Base-by-base conservation (phyloP, 2,888 invertebrate species). In the Eupithecia inturbata region DNA sequence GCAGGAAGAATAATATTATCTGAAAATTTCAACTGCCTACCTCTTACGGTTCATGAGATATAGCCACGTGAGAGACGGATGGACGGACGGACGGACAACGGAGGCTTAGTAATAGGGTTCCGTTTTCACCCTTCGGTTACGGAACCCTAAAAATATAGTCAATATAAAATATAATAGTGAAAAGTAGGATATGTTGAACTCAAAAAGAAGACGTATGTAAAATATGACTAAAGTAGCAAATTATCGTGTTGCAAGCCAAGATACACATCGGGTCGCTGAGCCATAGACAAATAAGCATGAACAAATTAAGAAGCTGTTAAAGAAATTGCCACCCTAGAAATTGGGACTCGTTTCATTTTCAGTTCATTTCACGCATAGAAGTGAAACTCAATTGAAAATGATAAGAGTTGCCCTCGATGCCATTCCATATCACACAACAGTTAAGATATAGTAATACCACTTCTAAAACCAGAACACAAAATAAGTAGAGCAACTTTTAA, bases 381-480 rank as follows among this genome's bases (percentile, higher is more conserved):
- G 31, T 31, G 28, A 62, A 62, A 62, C 62, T 31, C 26, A 68
- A 68, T 1, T 68, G n/a, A 68, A 36, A 66, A 36, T 26, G 39
- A 67, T 57, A 64, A 39, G 60, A 53, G 31, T 66, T 69, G 63
- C 72, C 19, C 14, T 68, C 70, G 76, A 77, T 72, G 63, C 71
- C 70, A 75, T 75, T 70, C 77, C 71, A 73, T 73, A 72, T 57
- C 22, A 22, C 16, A 70, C 57, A 75, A 69, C 71, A 53, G 41
- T 60, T 62, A 67, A 72, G 10, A 75, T 76, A 76, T 77, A 79
- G 76, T 68, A 53, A 78, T 67, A 76, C 78, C 22, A 76, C 72
- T 72, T 73, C 39, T 70, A 19, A 70, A 68, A 49, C 68, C 67
- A 77, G 68, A 68, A 68, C 63, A 68, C 70, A 39, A 77, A 77